Percentiles rank a stretch among this genome's conserved stretches.
Evolutionary conservation across 2,113 vertebrate genomes (phyloP).

Genomic region (Pantherophis guttatus): DNA sequence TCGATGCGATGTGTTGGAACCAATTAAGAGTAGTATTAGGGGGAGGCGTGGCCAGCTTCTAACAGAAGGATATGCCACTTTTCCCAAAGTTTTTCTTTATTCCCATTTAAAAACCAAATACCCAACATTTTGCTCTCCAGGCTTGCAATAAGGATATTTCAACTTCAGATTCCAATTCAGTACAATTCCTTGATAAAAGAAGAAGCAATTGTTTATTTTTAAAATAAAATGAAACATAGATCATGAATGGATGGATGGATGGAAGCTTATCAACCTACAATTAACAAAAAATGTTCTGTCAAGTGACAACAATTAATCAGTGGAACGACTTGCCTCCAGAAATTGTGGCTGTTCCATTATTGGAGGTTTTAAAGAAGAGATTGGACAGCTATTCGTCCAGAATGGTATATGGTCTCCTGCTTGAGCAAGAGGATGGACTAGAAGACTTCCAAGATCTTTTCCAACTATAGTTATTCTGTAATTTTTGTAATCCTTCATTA

Average conservation of each 20-base stretch:
- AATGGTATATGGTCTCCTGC: neutral
- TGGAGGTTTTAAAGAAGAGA: neutral
- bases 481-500: neutral
- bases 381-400: neutral
- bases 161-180: neutral
- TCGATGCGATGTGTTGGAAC: neutral
- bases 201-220: neutral
- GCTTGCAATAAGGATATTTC: neutral
- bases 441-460: neutral
- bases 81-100: neutral
- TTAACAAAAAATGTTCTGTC: neutral
- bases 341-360: neutral
- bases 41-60: neutral
- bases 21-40: neutral
- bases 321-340: neutral
- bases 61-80: neutral
- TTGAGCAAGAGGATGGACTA: neutral
- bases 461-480: neutral
- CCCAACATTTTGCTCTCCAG: neutral
- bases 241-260: neutral
- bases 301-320: neutral
- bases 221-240: neutral
- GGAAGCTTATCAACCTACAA: too few species aligned
- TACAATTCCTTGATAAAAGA: neutral
- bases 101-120: neutral